Conservation (phyloP, 2,888 invertebrate genomes). For the Lydus trimaculatus region DNA sequence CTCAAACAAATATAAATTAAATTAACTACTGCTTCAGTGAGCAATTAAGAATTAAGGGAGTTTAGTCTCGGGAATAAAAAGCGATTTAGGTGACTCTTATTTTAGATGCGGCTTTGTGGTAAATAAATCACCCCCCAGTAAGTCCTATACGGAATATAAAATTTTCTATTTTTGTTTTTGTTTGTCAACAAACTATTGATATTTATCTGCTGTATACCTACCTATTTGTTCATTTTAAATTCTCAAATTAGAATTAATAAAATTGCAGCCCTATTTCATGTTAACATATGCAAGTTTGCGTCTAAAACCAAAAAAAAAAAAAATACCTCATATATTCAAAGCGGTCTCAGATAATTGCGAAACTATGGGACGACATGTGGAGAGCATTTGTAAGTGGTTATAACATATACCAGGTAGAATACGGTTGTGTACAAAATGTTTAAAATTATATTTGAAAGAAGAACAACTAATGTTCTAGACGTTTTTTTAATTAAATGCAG, state of each 20-base stretch:
- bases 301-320: constrained; percentile 30
- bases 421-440: constrained; percentile 44
- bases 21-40: constrained; percentile 62
- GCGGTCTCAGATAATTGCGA: constrained; percentile 59
- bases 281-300: constrained; percentile 6
- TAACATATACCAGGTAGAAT: constrained; percentile 53
- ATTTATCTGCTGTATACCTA: too few species aligned
- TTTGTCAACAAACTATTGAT: neutral
- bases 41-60: constrained; percentile 61
- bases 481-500: constrained; percentile 54
- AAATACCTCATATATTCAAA: constrained; percentile 44
- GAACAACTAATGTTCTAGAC: constrained; percentile 53
- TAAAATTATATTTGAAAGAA: constrained; percentile 44
- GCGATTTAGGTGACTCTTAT: constrained; percentile 59
- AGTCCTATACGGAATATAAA: constrained; percentile 17
- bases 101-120: constrained; percentile 48
- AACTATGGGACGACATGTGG: constrained; percentile 62
- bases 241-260: neutral
- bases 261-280: neutral
- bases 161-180: constrained; percentile 34
- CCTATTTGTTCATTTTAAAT: neutral
- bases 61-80: constrained; percentile 57
- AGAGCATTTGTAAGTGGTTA: constrained; percentile 54
- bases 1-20: constrained; percentile 62
- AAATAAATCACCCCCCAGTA: constrained; percentile 45